Base-by-base conservation (phyloP, 2,113 vertebrate species). In the Xiphophorus couchianus region DNA sequence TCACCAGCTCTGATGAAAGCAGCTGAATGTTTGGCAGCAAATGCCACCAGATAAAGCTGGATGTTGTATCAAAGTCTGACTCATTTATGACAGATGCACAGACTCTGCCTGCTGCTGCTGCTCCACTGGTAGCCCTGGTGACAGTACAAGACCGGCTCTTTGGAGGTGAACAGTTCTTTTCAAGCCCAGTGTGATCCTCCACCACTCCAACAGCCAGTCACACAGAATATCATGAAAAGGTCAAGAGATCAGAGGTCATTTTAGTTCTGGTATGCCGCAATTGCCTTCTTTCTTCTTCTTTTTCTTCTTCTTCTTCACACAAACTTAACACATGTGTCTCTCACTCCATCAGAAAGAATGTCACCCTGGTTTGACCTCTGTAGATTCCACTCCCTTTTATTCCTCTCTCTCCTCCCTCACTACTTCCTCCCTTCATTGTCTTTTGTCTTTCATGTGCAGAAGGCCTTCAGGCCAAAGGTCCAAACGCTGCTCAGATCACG, bases 391-490 rank as follows among this genome's bases (percentile, higher is more conserved):
- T 51, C 54, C 13, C 54, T 35, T 37, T 61, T 15, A 15, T 60
- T 78, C 73, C 44, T 62, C 61, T 70, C 37, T 66, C 60, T 67
- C 62, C 70, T 82, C 69, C 77, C 15, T 51, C 73, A 68, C 81
- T 54, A 74, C 79, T 85, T 86, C 80, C 80, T 89, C 66, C 44
- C 76, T 62, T 81, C 58, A 65, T 77, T 85, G 71, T 78, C 62
- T 83, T 66, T 70, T 67, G 39, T 84, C 83, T 82, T 79, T 82
- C 25, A 78, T 86, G 60, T 77, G 63, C 33, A 22, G 73, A 60
- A 0, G 28, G 66, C 69, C 80, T 84, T 37, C 63, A 42, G 72
- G 80, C 33, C 76, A 13, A 29, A 22, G 13, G 25, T 66, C 82
- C 71, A 71, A 73, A 73, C 64, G 25, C 62, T 35, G 48, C 48